These are phyloP conservation scores for Ailurus styani DNA, from an alignment of 2,113 vertebrate genomes.

Conservation along the genomic window DNA sequence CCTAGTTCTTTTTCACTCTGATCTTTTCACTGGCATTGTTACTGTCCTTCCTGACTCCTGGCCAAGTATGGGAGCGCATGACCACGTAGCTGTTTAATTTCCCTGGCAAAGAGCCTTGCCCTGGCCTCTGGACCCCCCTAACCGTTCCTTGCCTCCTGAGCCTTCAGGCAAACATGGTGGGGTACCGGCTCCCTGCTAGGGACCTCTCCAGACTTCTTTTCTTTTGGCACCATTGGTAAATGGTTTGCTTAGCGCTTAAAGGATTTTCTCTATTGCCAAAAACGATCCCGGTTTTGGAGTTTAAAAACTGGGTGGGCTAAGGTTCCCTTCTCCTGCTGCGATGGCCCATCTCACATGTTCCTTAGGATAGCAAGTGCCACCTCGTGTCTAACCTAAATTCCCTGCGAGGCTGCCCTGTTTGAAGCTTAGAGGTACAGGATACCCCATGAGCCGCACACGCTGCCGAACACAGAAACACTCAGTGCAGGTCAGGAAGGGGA, in stretches of 20 bases:
- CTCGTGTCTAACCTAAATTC: not conserved
- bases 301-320: not conserved
- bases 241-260: not conserved
- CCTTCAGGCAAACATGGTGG: not conserved
- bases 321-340: not conserved
- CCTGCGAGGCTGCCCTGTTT: not conserved
- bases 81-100: not conserved
- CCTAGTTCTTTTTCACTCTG: not conserved
- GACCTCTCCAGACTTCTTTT: not conserved
- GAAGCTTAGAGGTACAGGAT: not conserved
- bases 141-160: not conserved
- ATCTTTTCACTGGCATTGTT: not conserved
- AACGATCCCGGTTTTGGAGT: not conserved
- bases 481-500: not conserved
- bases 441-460: fast-evolving
- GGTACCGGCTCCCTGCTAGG: not conserved
- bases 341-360: not conserved
- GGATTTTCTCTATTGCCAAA: not conserved
- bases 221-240: not conserved
- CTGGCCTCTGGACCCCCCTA: not conserved
- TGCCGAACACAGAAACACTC: not conserved
- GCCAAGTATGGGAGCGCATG: not conserved
- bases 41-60: not conserved
- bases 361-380: not conserved
- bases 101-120: not conserved